Evolutionary conservation across 92 coral and sea anemone species (phyloP).

Genomic region (Epizoanthus stellaris): DNA sequence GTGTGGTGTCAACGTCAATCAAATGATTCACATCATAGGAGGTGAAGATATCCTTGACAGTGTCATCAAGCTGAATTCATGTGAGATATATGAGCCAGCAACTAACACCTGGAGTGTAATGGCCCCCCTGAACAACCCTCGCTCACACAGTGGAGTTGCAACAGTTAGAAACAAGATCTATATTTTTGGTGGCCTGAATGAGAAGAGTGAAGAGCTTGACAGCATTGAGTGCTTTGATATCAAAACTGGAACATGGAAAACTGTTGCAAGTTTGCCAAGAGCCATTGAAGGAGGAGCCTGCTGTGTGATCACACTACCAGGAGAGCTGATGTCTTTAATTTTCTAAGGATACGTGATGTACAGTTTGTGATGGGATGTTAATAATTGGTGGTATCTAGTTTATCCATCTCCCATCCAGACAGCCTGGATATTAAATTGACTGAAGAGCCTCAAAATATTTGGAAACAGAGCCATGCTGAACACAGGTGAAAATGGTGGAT

Average conservation of each 20-base stretch:
- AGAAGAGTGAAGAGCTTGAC: constrained; percentile 75
- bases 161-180: constrained; percentile 71
- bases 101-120: constrained; percentile 67
- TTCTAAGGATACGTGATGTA: constrained; percentile 11
- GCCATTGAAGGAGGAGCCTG: constrained; percentile 86
- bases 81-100: constrained; percentile 77
- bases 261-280: constrained; percentile 56
- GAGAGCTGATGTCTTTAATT: constrained; percentile 67
- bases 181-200: constrained; percentile 74
- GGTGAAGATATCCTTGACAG: constrained; percentile 78
- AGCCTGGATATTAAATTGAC: too few relatives aligned
- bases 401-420: too few relatives aligned
- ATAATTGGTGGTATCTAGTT: too few relatives aligned
- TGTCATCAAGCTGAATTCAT: constrained; percentile 63
- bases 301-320: constrained; percentile 81
- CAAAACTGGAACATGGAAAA: constrained; percentile 69
- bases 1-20: constrained; percentile 50
- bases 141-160: constrained; percentile 71
- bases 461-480: too few relatives aligned
- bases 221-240: constrained; percentile 83
- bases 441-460: too few relatives aligned
- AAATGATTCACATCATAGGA: constrained; percentile 72
- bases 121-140: constrained; percentile 67
- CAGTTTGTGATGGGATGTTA: neutral
- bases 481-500: too few relatives aligned